Conservation (phyloP, 2,113 vertebrate species). For the Ammodytes marinus region DNA sequence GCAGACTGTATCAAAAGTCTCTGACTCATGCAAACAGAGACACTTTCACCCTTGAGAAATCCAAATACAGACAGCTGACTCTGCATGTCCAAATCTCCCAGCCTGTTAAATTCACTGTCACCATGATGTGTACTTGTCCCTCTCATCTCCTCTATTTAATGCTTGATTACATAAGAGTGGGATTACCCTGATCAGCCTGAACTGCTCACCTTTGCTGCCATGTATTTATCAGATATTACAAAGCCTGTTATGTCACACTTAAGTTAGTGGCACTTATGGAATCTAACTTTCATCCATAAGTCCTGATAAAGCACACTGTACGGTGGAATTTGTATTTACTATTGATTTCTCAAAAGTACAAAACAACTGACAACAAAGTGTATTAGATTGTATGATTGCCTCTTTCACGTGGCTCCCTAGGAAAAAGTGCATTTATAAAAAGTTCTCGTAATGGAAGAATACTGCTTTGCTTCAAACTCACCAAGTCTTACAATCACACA, state of each 20-base stretch:
- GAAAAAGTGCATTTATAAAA: background rate
- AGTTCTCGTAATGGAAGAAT: background rate
- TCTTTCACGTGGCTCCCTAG: background rate
- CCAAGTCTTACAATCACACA: constrained; percentile 13
- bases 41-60: constrained; percentile 55
- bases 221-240: constrained; percentile 12
- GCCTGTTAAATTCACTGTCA: constrained; percentile 35
- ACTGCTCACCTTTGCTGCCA: constrained; percentile 18
- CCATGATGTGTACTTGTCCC: constrained; percentile 53
- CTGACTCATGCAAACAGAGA: constrained; percentile 27
- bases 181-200: background rate
- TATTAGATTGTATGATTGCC: background rate
- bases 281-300: too few relatives aligned
- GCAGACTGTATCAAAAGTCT: constrained; percentile 40
- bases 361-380: background rate
- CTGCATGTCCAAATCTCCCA: constrained; percentile 44
- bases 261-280: background rate
- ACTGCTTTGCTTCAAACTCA: constrained; percentile 19
- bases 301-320: too few relatives aligned
- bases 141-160: constrained; percentile 19
- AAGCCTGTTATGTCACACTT: background rate
- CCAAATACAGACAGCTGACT: constrained; percentile 51
- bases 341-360: background rate
- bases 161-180: constrained; percentile 50
- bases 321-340: background rate